These are phyloP conservation scores for Sebastes diaconus DNA, from an alignment of 2,797 vertebrate genomes.

Conservation along the genomic window DNA sequence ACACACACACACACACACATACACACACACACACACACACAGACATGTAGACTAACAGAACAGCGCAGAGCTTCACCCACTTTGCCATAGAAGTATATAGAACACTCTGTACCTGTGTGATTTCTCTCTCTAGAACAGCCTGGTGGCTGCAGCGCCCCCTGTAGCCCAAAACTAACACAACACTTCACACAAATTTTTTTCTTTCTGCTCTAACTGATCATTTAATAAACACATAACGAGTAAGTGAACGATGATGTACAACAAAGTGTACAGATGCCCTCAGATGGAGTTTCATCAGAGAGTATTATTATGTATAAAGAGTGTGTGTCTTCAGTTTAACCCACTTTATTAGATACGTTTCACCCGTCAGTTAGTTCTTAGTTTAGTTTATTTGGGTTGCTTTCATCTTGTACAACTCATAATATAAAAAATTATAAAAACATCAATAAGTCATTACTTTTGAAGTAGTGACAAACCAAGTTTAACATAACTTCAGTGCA, in stretches of 20 bases:
- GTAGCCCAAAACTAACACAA: not conserved
- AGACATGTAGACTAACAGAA: not conserved
- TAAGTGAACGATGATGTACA: not conserved
- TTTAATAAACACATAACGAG: not conserved
- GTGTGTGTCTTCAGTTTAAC: too few relatives aligned
- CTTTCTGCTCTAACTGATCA: not conserved
- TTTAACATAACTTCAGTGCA: too few relatives aligned
- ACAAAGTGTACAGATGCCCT: not conserved
- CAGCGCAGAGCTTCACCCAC: not conserved
- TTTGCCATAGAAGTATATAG: not conserved
- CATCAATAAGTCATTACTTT: too few relatives aligned
- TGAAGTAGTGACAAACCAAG: too few relatives aligned
- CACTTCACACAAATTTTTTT: not conserved
- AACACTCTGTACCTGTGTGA: slow-evolving; percentile 5
- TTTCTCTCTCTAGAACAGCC: not conserved
- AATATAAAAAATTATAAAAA: too few relatives aligned
- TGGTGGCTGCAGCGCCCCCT: slow-evolving; percentile 11
- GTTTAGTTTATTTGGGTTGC: too few relatives aligned
- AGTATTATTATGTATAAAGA: not conserved
- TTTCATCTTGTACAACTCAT: too few relatives aligned
- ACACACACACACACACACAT: not conserved
- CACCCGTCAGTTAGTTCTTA: too few relatives aligned
- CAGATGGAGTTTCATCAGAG: not conserved
- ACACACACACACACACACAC: not conserved
- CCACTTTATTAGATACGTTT: too few relatives aligned